A percentile compares a stretch with the other conserved stretches of the same genome.
Conservation (phyloP, 2,113 vertebrate species). For the human (Homo sapiens) region GRCh38 chr1:61206001-61206500, state of each 20-base stretch:
- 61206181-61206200: too few species aligned
- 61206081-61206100: too few species aligned
- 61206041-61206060: too few species aligned
- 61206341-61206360: not conserved
- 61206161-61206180: not conserved
- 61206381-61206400: not conserved
- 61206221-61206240: not conserved
- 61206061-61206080: too few species aligned
- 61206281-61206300: not conserved
- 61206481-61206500: not conserved
- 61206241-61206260: not conserved
- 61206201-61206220: not conserved
- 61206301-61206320: not conserved
- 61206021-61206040: too few species aligned
- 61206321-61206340: not conserved
- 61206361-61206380: not conserved
- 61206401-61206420: not conserved
- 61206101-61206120: too few species aligned
- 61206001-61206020: too few species aligned
- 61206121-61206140: too few species aligned
- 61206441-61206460: not conserved
- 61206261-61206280: constrained; percentile 29
- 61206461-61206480: not conserved
- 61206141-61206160: not conserved
- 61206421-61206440: not conserved